Conservation (phyloP, 2,113 vertebrate species). For the Semnornis frantzii region DNA sequence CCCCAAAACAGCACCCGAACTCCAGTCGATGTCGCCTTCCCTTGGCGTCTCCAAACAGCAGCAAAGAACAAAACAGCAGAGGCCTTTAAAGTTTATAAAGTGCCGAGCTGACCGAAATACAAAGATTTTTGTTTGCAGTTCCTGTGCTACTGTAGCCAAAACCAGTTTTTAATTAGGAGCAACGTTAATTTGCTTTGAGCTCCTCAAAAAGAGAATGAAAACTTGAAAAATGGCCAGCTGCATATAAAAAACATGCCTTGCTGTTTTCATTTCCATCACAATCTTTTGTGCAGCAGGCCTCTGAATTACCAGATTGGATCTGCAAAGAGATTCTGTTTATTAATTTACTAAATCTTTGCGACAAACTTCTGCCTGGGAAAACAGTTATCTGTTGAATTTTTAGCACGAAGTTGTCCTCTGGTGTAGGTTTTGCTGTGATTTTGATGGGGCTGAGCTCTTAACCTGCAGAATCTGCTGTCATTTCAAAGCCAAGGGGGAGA, state of each 20-base stretch:
- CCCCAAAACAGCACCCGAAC: background rate
- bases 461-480: background rate
- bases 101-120: background rate
- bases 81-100: slow-evolving; percentile 6
- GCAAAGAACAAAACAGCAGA: background rate
- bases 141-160: background rate
- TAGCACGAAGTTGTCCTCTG: background rate
- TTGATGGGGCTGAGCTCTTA: background rate
- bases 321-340: background rate
- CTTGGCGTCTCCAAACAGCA: background rate
- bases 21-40: background rate
- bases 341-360: background rate
- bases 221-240: background rate
- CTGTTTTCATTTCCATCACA: background rate
- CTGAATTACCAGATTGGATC: background rate
- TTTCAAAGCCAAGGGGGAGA: background rate
- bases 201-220: background rate
- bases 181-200: background rate
- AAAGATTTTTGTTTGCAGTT: background rate
- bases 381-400: background rate
- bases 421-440: background rate
- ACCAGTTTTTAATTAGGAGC: background rate
- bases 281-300: background rate
- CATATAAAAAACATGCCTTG: background rate
- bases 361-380: background rate